Evolutionary conservation across 2,113 vertebrate species (phyloP).

Genomic region (Myotis brandtii): DNA sequence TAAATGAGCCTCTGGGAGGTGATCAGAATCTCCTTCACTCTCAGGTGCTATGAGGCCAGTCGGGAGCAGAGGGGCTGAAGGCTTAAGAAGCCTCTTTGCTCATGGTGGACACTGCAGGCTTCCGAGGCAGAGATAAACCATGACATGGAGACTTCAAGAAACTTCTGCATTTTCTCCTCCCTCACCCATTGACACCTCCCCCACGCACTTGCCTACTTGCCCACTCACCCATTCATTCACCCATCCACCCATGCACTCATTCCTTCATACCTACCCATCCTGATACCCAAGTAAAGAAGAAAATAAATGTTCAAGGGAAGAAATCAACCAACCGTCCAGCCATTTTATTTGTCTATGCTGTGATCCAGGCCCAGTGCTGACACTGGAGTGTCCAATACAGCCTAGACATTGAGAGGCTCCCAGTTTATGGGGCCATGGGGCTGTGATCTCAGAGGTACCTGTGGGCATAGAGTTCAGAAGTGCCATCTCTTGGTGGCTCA

Average conservation of each 20-base stretch:
- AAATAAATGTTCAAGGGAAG: slow-evolving; percentile 11
- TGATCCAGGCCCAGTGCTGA: background rate
- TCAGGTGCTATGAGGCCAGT: background rate
- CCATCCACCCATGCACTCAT: background rate
- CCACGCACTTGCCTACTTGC: accelerated
- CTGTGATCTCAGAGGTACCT: background rate
- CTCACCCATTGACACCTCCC: accelerated
- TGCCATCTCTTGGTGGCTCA: background rate
- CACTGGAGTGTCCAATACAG: background rate
- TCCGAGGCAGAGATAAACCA: background rate
- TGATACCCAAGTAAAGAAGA: background rate
- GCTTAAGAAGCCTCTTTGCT: background rate
- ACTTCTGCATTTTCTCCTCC: background rate
- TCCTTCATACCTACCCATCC: background rate
- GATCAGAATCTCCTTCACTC: background rate
- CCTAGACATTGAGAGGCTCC: background rate
- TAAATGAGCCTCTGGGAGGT: background rate
- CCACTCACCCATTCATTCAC: background rate
- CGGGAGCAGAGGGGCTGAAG: background rate
- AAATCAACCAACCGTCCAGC: background rate
- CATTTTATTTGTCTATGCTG: slow-evolving; percentile 65
- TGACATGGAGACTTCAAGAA: background rate
- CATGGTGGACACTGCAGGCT: background rate
- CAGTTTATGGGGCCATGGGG: background rate
- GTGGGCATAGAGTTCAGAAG: background rate